Percentiles rank a stretch among this genome's conserved stretches.
These are phyloP conservation scores for Nasonia longicornis DNA, from an alignment of 1,140 invertebrate genomes.

Conservation along the genomic window DNA sequence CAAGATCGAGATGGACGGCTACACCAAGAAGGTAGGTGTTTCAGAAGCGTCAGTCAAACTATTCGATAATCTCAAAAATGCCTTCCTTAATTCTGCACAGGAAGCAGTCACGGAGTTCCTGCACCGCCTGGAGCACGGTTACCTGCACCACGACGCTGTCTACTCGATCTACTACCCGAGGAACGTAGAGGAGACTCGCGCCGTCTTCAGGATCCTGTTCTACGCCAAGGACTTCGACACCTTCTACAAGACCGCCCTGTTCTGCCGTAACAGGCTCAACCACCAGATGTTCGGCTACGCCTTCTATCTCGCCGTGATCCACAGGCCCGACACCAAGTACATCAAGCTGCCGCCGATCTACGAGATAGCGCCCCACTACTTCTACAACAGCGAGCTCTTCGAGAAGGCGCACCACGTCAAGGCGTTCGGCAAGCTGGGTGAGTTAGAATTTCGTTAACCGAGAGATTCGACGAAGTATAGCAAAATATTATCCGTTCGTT, in stretches of 20 bases:
- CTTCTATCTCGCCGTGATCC: slow-evolving; percentile 72
- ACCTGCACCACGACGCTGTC: slow-evolving; percentile 66
- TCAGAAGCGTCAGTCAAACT: too few relatives aligned
- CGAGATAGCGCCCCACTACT: slow-evolving; percentile 75
- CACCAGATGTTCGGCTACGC: slow-evolving; percentile 75
- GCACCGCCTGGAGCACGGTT: slow-evolving; percentile 59
- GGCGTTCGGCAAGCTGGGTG: slow-evolving; percentile 51
- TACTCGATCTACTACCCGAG: slow-evolving; percentile 65
- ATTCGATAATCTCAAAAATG: too few relatives aligned
- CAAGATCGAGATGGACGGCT: slow-evolving; percentile 71
- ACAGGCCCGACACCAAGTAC: slow-evolving; percentile 72
- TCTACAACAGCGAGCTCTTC: slow-evolving; percentile 72
- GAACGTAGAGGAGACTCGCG: slow-evolving; percentile 70
- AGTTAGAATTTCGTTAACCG: background rate
- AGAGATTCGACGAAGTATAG: background rate
- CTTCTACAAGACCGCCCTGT: slow-evolving; percentile 76
- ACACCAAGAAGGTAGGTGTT: slow-evolving; percentile 57
- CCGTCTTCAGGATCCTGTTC: slow-evolving; percentile 73
- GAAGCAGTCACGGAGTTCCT: slow-evolving; percentile 59
- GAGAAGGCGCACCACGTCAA: slow-evolving; percentile 70
- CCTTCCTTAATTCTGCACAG: slow-evolving; percentile 44
- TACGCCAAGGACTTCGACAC: slow-evolving; percentile 75
- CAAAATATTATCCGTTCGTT: background rate
- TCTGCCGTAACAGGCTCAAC: slow-evolving; percentile 74
- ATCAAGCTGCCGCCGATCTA: slow-evolving; percentile 75